A percentile compares a stretch with the other conserved stretches of the same genome.
These are phyloP conservation scores for Spodoptera litura DNA, from an alignment of 1,140 invertebrate species.

Conservation along the genomic window DNA sequence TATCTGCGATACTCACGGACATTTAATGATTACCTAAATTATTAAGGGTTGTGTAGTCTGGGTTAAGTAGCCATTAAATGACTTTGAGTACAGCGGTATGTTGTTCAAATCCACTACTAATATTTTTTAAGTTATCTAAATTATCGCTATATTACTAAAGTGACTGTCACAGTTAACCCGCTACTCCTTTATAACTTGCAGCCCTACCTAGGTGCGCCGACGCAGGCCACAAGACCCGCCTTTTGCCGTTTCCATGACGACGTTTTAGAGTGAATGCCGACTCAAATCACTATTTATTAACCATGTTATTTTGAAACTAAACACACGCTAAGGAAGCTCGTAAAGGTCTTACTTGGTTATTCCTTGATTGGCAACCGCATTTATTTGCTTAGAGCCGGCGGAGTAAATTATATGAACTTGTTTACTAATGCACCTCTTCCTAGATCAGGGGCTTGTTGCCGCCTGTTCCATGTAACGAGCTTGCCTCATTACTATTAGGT, in stretches of 20 bases:
- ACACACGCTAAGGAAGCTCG: constrained; percentile 52
- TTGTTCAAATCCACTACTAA: no score
- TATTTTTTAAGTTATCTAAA: no score
- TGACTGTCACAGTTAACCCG: not conserved
- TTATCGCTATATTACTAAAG: not conserved
- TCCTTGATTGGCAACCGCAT: constrained; percentile 19
- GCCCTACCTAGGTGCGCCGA: constrained; percentile 37
- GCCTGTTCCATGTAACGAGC: not conserved
- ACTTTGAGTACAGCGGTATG: no score
- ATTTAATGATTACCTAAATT: no score
- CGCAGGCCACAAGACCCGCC: constrained; percentile 63
- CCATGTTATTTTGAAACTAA: constrained; percentile 65
- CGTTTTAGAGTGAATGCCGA: constrained; percentile 68
- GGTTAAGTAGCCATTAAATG: no score
- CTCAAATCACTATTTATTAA: constrained; percentile 80
- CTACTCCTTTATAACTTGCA: constrained; percentile 32
- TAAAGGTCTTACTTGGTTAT: constrained; percentile 38
- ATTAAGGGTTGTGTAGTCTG: no score
- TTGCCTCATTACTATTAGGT: no score
- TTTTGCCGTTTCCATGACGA: constrained; percentile 68
- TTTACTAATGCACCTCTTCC: constrained; percentile 10
- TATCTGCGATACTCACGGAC: no score
- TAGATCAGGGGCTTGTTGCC: not conserved
- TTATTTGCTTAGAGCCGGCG: constrained; percentile 12
- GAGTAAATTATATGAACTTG: constrained; percentile 40